phyloP scores from a whole-genome alignment of 2,888 invertebrate genomes.

The Branchipolynoe longqiensis region DNA sequence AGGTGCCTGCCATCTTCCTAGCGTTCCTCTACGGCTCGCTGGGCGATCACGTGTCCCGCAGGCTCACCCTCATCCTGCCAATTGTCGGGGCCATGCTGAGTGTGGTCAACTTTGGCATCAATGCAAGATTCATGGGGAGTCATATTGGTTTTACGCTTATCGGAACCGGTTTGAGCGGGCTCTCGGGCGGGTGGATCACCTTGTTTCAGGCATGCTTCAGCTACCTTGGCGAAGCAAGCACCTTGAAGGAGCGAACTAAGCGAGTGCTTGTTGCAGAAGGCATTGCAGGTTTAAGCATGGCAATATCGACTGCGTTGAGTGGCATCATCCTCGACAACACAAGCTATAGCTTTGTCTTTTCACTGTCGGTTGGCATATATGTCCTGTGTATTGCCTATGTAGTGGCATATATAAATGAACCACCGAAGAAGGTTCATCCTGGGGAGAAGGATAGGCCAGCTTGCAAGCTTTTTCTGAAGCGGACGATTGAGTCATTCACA shows the following conservation, averaged over 20 bases:
- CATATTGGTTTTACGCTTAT: slow-evolving; percentile 79
- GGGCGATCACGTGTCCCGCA: slow-evolving; percentile 82
- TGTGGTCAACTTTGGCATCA: slow-evolving; percentile 75
- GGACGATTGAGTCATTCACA: slow-evolving; percentile 64
- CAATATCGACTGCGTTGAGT: slow-evolving; percentile 90
- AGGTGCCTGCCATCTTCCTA: slow-evolving; percentile 77
- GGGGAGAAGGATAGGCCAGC: neutral
- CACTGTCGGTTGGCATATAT: slow-evolving; percentile 76
- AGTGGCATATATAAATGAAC: slow-evolving; percentile 72
- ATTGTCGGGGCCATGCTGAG: slow-evolving; percentile 80
- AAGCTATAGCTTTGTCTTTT: slow-evolving; percentile 80
- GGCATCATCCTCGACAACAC: slow-evolving; percentile 87
- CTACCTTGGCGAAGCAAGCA: slow-evolving; percentile 91
- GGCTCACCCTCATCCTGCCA: slow-evolving; percentile 82
- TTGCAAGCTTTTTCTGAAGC: slow-evolving; percentile 54
- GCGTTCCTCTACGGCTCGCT: slow-evolving; percentile 79
- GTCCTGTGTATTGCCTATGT: slow-evolving; percentile 80
- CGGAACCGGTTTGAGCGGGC: slow-evolving; percentile 80
- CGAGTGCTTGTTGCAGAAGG: slow-evolving; percentile 91
- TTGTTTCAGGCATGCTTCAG: slow-evolving; percentile 85
- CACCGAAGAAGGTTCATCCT: neutral
- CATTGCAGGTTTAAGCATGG: slow-evolving; percentile 91
- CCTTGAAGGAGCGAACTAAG: slow-evolving; percentile 87
- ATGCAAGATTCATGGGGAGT: slow-evolving; percentile 74
- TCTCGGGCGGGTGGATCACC: slow-evolving; percentile 82